Base-by-base conservation (phyloP, 2,888 invertebrate species). In the Serrognathus titanus region DNA sequence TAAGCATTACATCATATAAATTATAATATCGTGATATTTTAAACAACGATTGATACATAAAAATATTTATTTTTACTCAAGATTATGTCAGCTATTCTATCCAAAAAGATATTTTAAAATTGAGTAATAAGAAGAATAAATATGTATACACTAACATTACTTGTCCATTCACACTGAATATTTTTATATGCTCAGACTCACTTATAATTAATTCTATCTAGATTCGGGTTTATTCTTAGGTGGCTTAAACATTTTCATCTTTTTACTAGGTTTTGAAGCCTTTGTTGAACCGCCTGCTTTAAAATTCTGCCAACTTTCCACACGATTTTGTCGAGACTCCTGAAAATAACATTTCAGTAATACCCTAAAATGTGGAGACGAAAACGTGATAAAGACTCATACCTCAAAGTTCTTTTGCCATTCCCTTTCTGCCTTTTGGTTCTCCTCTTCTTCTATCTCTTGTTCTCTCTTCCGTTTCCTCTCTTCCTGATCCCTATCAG, bases 351-450 rank as follows among this genome's bases (percentile, higher is more conserved):
- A 48, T 31, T 7, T 3, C 5, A 11, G n/a, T n/a, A n/a, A n/a
- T n/a, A n/a, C n/a, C n/a, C n/a, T n/a, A 31, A n/a, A 48, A 10
- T 48, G 11, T 46, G 16, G 11, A 48, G 10, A 13, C 10, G 12
- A 8, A 10, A 16, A 16, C 4, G 16, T 24, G 43, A 11, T 16
- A 16, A 43, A 43, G 8, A 6, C 5, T 11, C 4, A 10, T 58
- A 90, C 92, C 83, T 99, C 99, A 80, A 97, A 99, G 80, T 98
- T 99, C 75, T 97, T 95, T 64, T 97, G 94, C 95, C 97, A 99
- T 75, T 98, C 97, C 67, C 94, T 92, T 71, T 97, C 94, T 48
- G 91, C 80, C 58, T 94, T 90, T 58, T 88, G 84, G 69, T 90
- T 90, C 70, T 97, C 96, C 71, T 95, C 96, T 53, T 92, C 93